Evolutionary conservation across 1,140 invertebrate species (phyloP).

Genomic region (Nasonia longicornis): DNA sequence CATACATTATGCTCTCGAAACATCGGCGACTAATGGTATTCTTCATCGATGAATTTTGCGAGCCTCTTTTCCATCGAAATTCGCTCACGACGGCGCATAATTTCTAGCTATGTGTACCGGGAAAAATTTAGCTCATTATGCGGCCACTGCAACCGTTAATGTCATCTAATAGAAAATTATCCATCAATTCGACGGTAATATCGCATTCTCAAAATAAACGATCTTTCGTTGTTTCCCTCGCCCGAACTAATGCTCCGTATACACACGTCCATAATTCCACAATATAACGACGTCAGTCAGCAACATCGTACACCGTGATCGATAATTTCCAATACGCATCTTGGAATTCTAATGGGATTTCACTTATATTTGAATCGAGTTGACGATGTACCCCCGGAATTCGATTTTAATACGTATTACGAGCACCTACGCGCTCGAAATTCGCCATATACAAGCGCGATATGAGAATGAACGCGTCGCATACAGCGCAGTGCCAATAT

Average conservation of each 20-base stretch:
- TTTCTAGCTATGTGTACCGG: background rate
- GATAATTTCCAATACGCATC: conserved; percentile 22
- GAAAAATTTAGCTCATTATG: background rate
- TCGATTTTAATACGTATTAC: conserved; percentile 21
- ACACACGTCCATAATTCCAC: too few relatives aligned
- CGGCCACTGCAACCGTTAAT: background rate
- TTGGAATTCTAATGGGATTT: conserved; percentile 18
- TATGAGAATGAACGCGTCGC: background rate
- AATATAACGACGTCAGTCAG: background rate
- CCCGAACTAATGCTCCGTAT: background rate
- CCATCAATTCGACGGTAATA: background rate
- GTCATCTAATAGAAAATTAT: too few relatives aligned
- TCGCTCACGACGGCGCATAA: background rate
- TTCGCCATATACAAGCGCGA: background rate
- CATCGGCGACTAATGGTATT: background rate
- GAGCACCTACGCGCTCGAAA: background rate
- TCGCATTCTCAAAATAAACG: background rate
- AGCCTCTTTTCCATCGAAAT: background rate
- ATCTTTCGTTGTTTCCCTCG: background rate
- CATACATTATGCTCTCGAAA: background rate
- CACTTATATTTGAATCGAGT: conserved; percentile 16
- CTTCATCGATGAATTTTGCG: background rate
- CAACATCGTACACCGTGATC: background rate
- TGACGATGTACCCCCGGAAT: background rate
- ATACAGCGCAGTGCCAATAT: background rate